A percentile compares a stretch with the other conserved stretches of the same genome.
phyloP scores from a whole-genome alignment of 2,797 vertebrate species.

The Poeciliopsis turneri region DNA sequence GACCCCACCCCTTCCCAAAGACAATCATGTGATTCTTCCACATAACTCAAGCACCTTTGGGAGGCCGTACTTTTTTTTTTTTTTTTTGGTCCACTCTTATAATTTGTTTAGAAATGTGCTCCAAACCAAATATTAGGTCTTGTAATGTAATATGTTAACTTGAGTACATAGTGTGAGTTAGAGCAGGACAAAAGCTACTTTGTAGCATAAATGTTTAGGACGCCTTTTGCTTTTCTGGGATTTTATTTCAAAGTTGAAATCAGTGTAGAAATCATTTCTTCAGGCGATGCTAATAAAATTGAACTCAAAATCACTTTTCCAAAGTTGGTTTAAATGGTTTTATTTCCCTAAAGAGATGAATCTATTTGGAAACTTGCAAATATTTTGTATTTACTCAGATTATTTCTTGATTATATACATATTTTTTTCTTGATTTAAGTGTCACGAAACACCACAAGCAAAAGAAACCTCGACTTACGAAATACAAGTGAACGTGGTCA shows the following conservation, averaged over 20 bases:
- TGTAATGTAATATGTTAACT: background rate
- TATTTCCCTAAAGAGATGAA: too few relatives aligned
- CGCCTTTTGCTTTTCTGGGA: background rate
- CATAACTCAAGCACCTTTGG: background rate
- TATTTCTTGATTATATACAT: background rate
- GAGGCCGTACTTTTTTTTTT: background rate
- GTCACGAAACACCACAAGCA: background rate
- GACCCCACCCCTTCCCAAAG: background rate
- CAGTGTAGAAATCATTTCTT: background rate
- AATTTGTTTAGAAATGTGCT: background rate
- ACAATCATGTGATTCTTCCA: background rate
- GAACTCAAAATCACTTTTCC: background rate
- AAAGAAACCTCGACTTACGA: conserved; percentile 51
- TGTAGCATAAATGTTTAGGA: background rate
- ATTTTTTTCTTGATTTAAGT: background rate
- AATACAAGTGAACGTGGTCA: conserved; percentile 66
- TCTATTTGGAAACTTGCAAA: background rate
- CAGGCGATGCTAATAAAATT: background rate
- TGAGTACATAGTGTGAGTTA: background rate
- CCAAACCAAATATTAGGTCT: background rate
- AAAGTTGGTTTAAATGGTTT: background rate
- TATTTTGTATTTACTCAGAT: background rate
- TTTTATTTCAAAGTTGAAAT: background rate
- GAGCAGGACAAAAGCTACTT: background rate
- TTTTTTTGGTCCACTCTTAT: background rate